Evolutionary conservation across 2,888 invertebrate genomes (phyloP).

Genomic region (Diachrysia chrysitis): DNA sequence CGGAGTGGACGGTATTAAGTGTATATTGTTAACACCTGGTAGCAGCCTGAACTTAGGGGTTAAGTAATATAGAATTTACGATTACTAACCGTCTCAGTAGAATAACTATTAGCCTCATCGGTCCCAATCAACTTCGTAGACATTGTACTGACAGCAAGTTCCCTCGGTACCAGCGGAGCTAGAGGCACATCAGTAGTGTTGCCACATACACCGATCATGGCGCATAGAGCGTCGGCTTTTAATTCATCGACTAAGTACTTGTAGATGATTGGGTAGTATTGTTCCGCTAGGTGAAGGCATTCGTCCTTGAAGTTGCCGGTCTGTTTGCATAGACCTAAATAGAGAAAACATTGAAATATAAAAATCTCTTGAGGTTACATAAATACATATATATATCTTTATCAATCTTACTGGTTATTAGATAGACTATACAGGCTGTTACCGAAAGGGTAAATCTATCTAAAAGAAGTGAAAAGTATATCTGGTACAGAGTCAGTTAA

Average conservation of each 20-base stretch:
- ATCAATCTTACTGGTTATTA: too few relatives aligned
- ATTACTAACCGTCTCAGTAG: slow-evolving; percentile 64
- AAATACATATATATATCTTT: too few relatives aligned
- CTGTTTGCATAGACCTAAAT: slow-evolving; percentile 93
- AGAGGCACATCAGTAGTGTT: slow-evolving; percentile 80
- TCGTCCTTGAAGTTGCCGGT: slow-evolving; percentile 92
- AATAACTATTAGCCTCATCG: slow-evolving; percentile 78
- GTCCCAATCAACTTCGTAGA: slow-evolving; percentile 72
- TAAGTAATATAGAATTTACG: too few relatives aligned
- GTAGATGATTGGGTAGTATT: slow-evolving; percentile 94
- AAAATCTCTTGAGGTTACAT: neutral
- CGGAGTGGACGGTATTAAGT: too few relatives aligned
- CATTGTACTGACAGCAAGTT: slow-evolving; percentile 75
- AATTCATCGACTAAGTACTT: slow-evolving; percentile 91
- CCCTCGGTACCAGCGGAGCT: slow-evolving; percentile 90
- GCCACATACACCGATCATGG: slow-evolving; percentile 92
- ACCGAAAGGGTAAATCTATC: too few relatives aligned
- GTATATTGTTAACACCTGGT: too few relatives aligned
- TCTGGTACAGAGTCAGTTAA: too few relatives aligned
- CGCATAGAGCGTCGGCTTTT: slow-evolving; percentile 92
- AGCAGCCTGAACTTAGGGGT: too few relatives aligned
- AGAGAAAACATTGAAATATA: neutral
- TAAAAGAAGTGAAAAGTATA: too few relatives aligned
- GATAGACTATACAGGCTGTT: too few relatives aligned
- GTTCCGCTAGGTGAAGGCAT: slow-evolving; percentile 93